These are phyloP conservation scores for Chrysodeixis includens DNA, from an alignment of 2,888 invertebrate genomes.

Conservation along the genomic window DNA sequence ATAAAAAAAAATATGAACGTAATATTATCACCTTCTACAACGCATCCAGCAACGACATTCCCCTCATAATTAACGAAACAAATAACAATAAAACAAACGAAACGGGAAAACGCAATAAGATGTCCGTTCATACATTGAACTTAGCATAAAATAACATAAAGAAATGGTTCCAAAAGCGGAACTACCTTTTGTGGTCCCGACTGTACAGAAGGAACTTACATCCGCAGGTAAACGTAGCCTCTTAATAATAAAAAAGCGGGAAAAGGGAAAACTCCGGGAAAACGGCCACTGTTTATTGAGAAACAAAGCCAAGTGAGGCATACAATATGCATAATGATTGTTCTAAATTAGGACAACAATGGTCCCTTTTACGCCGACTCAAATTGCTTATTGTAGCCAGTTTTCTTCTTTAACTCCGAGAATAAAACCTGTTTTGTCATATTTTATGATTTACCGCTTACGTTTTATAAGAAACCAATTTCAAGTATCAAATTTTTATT, in stretches of 20 bases:
- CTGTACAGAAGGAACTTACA: conserved; percentile 75
- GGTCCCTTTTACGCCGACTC: conserved; percentile 76
- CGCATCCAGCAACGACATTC: not conserved
- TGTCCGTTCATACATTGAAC: conserved; percentile 27
- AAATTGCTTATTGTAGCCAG: conserved; percentile 80
- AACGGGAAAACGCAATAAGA: conserved; percentile 12
- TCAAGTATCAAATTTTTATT: conserved; percentile 63
- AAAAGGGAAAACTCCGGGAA: conserved; percentile 76
- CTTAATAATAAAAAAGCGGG: conserved; percentile 83
- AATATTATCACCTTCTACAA: not conserved
- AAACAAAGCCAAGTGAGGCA: conserved; percentile 82
- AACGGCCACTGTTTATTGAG: conserved; percentile 83
- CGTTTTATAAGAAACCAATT: conserved; percentile 51
- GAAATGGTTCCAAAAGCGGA: conserved; percentile 28
- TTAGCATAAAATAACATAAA: conserved; percentile 32
- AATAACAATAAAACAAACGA: conserved; percentile 12
- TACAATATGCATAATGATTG: conserved; percentile 87
- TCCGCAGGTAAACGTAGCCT: conserved; percentile 77
- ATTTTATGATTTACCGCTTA: conserved; percentile 58
- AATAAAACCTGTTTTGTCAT: conserved; percentile 53
- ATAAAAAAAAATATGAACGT: not conserved
- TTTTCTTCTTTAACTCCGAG: conserved; percentile 64
- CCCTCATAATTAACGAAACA: conserved; percentile 6
- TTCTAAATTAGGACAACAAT: conserved; percentile 83
- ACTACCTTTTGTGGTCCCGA: conserved; percentile 61